Base-by-base conservation (phyloP, 2,797 vertebrate genomes). In the Sebastes jordani region DNA sequence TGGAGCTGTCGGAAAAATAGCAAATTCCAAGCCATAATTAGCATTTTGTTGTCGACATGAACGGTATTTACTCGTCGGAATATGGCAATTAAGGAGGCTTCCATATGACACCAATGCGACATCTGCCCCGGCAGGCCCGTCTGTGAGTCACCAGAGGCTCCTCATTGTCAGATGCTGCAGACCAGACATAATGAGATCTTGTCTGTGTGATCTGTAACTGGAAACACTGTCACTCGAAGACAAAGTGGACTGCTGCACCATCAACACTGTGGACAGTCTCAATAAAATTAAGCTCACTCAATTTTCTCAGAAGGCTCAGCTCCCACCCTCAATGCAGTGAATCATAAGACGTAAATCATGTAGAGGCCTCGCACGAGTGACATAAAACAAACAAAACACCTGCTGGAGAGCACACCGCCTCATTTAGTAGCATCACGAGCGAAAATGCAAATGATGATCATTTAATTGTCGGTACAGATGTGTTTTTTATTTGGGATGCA, bases 71-170 rank as follows among this genome's bases (percentile, higher is more conserved):
- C 71, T 72, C 6, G 49, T 78, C 10, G 54, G 30, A 87, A 87
- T 91, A 82, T 85, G 74, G 83, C 71, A 90, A 89, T 92, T 92
- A 91, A 5, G 60, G 77, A 78, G 58, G 65, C 71, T 67, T 87
- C 72, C 86, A 84, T 88, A 81, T 90, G 88, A 89, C 90, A 88
- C 76, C 56, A 86, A 77, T 68, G 81, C 6, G 74, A 91, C 85
- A 86, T 89, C 79, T 84, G 71, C 70, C 80, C 70, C 78, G 29
- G 72, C 78, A 69, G 66, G 66, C 42, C 34, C 52, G 83, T 52
- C 65, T 87, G 80, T 91, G 88, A 90, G 69, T 91, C 84, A 90
- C 68, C 65, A 68, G 74, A 87, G 85, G 55, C 65, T 78, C 59
- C 59, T 83, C 67, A 54, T 76, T 84, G 74, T 91, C 82, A 81